These are phyloP conservation scores for Heloderma charlesbogerti DNA, from an alignment of 2,113 vertebrate genomes.

Conservation along the genomic window DNA sequence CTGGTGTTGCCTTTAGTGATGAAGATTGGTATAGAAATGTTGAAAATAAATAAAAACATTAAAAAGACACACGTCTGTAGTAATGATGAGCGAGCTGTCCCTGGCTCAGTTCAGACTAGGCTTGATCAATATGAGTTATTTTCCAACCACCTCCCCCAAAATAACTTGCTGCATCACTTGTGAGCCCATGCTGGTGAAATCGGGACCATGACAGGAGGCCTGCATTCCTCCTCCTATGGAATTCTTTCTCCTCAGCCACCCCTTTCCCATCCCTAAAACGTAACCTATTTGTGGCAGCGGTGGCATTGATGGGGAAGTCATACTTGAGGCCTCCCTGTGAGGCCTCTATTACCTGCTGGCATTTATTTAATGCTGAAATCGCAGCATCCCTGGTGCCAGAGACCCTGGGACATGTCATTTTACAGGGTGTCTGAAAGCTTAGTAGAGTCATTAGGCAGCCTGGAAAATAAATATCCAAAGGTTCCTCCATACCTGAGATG, in stretches of 20 bases:
- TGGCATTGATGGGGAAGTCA: background rate
- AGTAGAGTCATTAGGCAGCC: too few relatives aligned
- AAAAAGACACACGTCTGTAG: too few relatives aligned
- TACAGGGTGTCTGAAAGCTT: too few relatives aligned
- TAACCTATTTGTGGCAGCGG: background rate
- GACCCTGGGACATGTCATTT: background rate
- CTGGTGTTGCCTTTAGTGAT: too few relatives aligned
- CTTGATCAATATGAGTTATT: too few relatives aligned
- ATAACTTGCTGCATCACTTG: background rate
- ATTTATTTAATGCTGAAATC: too few relatives aligned
- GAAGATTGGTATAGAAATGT: too few relatives aligned
- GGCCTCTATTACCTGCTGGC: too few relatives aligned
- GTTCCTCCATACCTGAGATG: too few relatives aligned
- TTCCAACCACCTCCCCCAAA: background rate
- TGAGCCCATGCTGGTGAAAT: background rate
- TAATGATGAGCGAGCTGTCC: background rate
- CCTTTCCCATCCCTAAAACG: background rate
- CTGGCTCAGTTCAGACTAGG: background rate
- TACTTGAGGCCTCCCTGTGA: too few relatives aligned
- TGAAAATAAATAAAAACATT: too few relatives aligned
- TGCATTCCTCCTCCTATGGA: background rate
- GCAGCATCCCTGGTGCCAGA: background rate
- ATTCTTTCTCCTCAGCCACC: background rate
- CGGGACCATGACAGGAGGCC: background rate
- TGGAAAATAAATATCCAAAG: too few relatives aligned